phyloP scores from a whole-genome alignment of 1,140 invertebrate genomes.

The Drosophila parabipectinata region DNA sequence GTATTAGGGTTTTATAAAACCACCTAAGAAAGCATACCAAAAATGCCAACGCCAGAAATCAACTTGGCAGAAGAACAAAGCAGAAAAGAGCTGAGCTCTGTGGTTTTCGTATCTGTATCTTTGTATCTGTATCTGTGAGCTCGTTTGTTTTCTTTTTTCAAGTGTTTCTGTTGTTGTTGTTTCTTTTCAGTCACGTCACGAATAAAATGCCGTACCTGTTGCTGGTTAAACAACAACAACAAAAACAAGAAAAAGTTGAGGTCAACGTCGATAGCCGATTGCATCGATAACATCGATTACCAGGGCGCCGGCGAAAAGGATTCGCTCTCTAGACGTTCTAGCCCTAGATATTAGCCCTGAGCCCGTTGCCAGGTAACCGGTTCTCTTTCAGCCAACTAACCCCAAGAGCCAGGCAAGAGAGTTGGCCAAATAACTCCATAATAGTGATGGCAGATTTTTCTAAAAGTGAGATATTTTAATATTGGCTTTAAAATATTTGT shows the following conservation, averaged over 20 bases:
- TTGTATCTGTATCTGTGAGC: conserved; percentile 26
- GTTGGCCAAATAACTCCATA: background rate
- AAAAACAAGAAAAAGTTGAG: conserved; percentile 25
- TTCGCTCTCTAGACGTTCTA: conserved; percentile 1
- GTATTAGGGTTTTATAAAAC: conserved; percentile 12
- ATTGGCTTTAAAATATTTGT: background rate
- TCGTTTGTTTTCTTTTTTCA: conserved; percentile 16
- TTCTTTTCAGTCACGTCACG: conserved; percentile 14
- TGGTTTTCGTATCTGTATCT: conserved; percentile 16
- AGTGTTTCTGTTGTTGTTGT: background rate
- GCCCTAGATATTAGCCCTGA: conserved; percentile 30
- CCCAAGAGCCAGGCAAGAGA: conserved; percentile 17
- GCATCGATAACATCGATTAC: conserved; percentile 14
- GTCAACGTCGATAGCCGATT: conserved; percentile 26
- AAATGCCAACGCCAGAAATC: conserved; percentile 37
- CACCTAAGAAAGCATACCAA: conserved; percentile 46
- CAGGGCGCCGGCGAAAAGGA: conserved; percentile 35
- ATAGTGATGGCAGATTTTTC: conserved; percentile 8
- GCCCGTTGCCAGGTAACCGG: conserved; percentile 29
- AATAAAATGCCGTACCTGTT: conserved; percentile 41
- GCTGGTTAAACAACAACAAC: conserved; percentile 29
- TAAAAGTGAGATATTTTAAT: background rate
- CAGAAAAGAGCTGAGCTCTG: conserved; percentile 29
- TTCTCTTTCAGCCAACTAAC: conserved; percentile 11
- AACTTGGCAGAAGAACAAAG: conserved; percentile 34